Conservation (phyloP, 2,888 invertebrate species). For the Opisthograptis luteolata region DNA sequence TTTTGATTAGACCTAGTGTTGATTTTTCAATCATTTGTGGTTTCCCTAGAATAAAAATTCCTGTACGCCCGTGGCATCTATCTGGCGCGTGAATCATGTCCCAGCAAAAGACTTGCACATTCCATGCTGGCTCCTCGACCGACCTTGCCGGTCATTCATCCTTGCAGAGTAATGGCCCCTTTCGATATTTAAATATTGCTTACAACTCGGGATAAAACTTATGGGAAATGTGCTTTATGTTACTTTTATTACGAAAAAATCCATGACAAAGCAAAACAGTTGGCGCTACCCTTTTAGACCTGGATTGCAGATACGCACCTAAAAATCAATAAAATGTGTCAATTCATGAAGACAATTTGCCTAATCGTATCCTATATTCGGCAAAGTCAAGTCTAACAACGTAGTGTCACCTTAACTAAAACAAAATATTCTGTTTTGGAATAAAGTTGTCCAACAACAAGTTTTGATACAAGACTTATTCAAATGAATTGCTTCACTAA, state of each 20-base stretch:
- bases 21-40: too few species aligned
- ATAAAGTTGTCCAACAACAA: constrained; percentile 14
- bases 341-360: background rate
- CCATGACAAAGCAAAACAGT: background rate
- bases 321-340: background rate
- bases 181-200: constrained; percentile 33
- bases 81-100: constrained; percentile 60
- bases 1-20: too few species aligned
- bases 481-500: constrained; percentile 13
- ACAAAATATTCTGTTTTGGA: constrained; percentile 9
- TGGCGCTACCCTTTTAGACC: background rate
- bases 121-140: constrained; percentile 60
- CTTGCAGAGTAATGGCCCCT: constrained; percentile 44
- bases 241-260: background rate
- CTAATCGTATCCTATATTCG: background rate
- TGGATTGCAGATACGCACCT: too few species aligned
- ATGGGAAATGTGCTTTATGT: constrained; percentile 20
- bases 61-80: constrained; percentile 22
- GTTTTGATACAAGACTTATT: constrained; percentile 16
- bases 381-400: background rate
- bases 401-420: constrained; percentile 12
- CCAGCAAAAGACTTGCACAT: constrained; percentile 55
- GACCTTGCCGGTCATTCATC: constrained; percentile 79
- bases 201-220: constrained; percentile 9
- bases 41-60: constrained; percentile 1